A percentile compares a stretch with the other conserved stretches of the same genome.
These are phyloP conservation scores for Crossaster papposus DNA, from an alignment of 53 echinoderm and acorn worm genomes.

Conservation along the genomic window DNA sequence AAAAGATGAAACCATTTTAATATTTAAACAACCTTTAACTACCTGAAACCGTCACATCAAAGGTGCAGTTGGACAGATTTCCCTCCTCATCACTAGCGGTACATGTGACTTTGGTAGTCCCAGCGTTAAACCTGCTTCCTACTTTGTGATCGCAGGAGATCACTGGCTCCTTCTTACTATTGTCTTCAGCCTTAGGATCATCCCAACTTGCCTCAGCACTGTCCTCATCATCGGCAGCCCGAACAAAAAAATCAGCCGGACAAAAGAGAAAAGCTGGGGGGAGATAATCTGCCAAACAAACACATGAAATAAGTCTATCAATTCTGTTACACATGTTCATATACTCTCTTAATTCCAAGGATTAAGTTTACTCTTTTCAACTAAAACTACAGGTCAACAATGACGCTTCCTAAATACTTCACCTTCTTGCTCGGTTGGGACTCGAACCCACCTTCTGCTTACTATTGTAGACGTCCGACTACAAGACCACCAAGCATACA, in stretches of 20 bases:
- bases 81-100: background rate
- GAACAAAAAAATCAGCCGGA: background rate
- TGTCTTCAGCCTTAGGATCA: slow-evolving; percentile 13
- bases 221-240: background rate
- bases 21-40: background rate
- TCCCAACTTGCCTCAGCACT: background rate
- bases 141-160: background rate
- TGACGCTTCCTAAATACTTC: no score
- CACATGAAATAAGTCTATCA: background rate
- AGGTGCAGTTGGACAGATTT: slow-evolving; percentile 18
- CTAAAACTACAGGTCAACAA: no score
- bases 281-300: slow-evolving; percentile 3
- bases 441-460: no score
- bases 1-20: no score
- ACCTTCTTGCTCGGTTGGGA: no score
- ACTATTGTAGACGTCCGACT: no score
- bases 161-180: background rate
- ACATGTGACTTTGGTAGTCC: slow-evolving; percentile 2
- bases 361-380: no score
- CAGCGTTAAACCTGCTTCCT: slow-evolving; percentile 5
- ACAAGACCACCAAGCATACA: no score
- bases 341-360: no score
- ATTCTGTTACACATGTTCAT: background rate
- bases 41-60: slow-evolving; percentile 25
- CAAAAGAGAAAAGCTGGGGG: slow-evolving; percentile 19